phyloP scores from a whole-genome alignment of 2,888 invertebrate genomes.

The Agrotis exclamationis region DNA sequence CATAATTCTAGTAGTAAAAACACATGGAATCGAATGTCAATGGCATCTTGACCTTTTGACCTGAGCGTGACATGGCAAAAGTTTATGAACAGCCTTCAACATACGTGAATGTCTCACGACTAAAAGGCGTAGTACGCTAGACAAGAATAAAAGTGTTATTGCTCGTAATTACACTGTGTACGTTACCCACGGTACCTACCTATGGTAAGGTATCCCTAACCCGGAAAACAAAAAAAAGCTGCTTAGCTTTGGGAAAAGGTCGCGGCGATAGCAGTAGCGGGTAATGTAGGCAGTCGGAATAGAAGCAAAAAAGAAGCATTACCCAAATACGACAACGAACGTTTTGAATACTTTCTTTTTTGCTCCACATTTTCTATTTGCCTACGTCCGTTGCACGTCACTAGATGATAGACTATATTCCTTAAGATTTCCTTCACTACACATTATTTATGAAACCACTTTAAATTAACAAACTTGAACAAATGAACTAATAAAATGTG shows the following conservation, averaged over 20 bases:
- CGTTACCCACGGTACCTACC: no score
- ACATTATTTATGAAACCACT: constrained; percentile 3
- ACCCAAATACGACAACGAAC: no score
- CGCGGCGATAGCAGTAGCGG: no score
- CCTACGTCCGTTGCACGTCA: no score
- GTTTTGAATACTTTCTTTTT: no score
- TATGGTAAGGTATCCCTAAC: not conserved
- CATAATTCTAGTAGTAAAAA: not conserved
- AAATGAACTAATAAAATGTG: constrained; percentile 26
- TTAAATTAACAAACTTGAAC: constrained; percentile 30
- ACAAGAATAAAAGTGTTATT: not conserved
- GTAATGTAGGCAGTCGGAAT: no score
- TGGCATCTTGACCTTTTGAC: constrained; percentile 18
- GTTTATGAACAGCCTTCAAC: constrained; percentile 14
- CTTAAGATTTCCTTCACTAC: not conserved
- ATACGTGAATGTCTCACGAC: constrained; percentile 5
- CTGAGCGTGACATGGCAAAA: constrained; percentile 9
- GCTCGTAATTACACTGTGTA: not conserved
- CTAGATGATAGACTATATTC: not conserved
- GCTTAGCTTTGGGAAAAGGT: not conserved
- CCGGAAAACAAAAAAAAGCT: not conserved
- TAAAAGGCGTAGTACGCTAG: no score
- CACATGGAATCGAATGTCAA: constrained; percentile 9
- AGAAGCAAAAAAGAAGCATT: no score
- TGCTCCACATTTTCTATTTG: no score